These are phyloP conservation scores for Nesogale talazaci DNA, from an alignment of 2,113 vertebrate genomes.

Conservation along the genomic window DNA sequence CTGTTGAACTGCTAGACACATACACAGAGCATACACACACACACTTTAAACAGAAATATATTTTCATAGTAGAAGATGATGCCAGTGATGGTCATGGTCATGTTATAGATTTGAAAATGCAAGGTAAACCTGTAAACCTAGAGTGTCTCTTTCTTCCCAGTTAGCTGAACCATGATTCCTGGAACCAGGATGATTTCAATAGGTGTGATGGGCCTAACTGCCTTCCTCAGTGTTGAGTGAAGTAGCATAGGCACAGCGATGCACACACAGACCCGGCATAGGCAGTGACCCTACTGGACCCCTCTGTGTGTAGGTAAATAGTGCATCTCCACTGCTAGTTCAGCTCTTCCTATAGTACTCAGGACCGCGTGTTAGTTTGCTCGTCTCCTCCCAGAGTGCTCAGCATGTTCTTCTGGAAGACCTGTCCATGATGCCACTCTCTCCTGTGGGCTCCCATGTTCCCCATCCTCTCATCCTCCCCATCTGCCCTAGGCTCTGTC, in stretches of 20 bases:
- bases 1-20: not conserved
- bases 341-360: not conserved
- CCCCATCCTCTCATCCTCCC: not conserved
- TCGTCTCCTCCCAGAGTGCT: not conserved
- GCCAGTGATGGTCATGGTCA: slow-evolving; percentile 34
- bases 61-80: not conserved
- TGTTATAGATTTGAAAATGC: slow-evolving; percentile 1
- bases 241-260: not conserved
- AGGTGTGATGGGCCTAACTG: not conserved
- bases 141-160: not conserved
- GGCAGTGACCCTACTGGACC: not conserved
- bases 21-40: not conserved
- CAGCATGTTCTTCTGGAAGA: not conserved
- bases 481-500: not conserved
- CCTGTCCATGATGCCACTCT: not conserved
- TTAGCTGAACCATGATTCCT: not conserved
- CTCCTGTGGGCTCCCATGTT: not conserved
- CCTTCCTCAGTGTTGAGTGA: not conserved
- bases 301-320: slow-evolving; percentile 1
- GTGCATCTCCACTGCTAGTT: slow-evolving; percentile 9
- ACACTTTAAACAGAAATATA: not conserved
- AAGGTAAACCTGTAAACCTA: not conserved
- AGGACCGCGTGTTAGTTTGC: slow-evolving; percentile 24
- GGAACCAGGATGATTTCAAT: not conserved
- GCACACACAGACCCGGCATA: rapidly evolving